A percentile compares a stretch with the other conserved stretches of the same genome.
phyloP scores from a whole-genome alignment of 1,140 invertebrate species.

The Holotrichia oblita region DNA sequence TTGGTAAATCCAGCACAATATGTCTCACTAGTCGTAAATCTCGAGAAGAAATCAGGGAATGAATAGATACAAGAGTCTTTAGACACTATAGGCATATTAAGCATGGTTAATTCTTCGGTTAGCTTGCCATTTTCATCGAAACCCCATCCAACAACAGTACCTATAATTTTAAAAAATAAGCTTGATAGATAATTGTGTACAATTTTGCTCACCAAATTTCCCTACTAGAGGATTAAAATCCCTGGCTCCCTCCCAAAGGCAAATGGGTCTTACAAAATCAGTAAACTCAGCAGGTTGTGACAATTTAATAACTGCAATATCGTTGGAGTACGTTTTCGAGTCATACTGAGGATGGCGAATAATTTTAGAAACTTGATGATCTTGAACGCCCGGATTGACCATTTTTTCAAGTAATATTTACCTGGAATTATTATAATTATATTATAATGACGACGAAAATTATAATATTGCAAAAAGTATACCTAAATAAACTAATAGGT shows the following conservation, averaged over 20 bases:
- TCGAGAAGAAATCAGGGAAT: slow-evolving; percentile 62
- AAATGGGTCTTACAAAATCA: slow-evolving; percentile 67
- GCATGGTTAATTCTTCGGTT: slow-evolving; percentile 61
- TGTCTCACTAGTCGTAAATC: slow-evolving; percentile 62
- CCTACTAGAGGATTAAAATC: slow-evolving; percentile 51
- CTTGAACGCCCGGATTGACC: slow-evolving; percentile 58
- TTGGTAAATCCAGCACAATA: slow-evolving; percentile 64
- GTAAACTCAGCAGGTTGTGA: slow-evolving; percentile 61
- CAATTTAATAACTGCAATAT: slow-evolving; percentile 72
- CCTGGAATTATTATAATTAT: no score
- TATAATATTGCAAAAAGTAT: neutral
- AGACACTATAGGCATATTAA: slow-evolving; percentile 63
- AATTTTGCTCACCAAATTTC: slow-evolving; percentile 49
- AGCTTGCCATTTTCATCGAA: slow-evolving; percentile 61
- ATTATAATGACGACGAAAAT: no score
- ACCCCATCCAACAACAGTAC: slow-evolving; percentile 64
- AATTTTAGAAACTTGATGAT: slow-evolving; percentile 62
- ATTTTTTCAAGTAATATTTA: slow-evolving; percentile 57
- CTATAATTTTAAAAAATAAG: slow-evolving; percentile 44
- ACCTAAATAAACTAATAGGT: slow-evolving; percentile 55
- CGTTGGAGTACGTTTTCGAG: slow-evolving; percentile 67
- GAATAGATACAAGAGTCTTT: slow-evolving; percentile 63
- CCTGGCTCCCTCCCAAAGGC: slow-evolving; percentile 61
- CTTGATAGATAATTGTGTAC: neutral
- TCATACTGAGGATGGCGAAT: slow-evolving; percentile 69